Conservation (phyloP, 2,113 vertebrate species). For the Otus sunia region DNA sequence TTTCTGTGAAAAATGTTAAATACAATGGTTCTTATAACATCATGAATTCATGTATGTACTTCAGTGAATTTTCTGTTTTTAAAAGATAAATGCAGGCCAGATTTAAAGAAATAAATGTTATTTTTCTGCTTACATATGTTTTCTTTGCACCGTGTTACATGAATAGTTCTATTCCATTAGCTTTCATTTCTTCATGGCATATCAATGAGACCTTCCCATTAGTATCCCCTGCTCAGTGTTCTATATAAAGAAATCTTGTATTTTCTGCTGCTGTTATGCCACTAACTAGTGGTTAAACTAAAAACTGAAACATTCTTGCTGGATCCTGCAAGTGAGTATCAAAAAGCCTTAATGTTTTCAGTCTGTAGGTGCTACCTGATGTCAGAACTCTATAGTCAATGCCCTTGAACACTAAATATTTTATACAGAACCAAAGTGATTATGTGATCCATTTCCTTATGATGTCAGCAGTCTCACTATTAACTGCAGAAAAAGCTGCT, state of each 20-base stretch:
- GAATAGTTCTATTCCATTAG: not conserved
- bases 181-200: not conserved
- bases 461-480: not conserved
- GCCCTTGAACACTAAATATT: not conserved
- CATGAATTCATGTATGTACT: not conserved
- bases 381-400: not conserved
- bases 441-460: not conserved
- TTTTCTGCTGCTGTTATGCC: not conserved
- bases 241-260: not conserved
- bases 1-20: not conserved
- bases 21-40: not conserved
- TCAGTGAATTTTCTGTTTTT: not conserved
- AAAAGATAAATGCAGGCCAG: not conserved
- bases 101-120: not conserved
- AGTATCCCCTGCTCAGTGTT: not conserved
- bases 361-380: not conserved
- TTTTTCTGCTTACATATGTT: not conserved
- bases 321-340: not conserved
- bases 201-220: not conserved
- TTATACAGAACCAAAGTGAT: not conserved
- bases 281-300: not conserved
- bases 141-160: not conserved
- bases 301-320: not conserved
- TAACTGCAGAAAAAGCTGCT: not conserved
- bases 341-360: not conserved